Percentiles rank a stretch among this genome's conserved stretches.
Conservation (phyloP, 2,888 invertebrate species). For the Dione vanillae region DNA sequence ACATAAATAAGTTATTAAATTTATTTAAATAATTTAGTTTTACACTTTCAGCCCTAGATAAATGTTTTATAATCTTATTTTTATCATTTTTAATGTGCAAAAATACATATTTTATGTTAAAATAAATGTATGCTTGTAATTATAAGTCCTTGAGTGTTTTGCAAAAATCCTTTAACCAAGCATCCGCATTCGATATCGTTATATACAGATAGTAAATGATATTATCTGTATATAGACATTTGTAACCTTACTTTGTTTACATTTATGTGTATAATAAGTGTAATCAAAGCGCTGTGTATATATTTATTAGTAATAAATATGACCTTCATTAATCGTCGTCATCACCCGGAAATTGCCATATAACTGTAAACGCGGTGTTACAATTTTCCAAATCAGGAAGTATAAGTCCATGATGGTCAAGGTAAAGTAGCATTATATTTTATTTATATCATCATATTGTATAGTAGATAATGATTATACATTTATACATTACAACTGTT, state of each 20-base stretch:
- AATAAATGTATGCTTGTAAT: background rate
- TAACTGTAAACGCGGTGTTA: slow-evolving; percentile 73
- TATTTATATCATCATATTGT: slow-evolving; percentile 25
- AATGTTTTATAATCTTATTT: no score
- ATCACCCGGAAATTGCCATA: slow-evolving; percentile 76
- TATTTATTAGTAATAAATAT: slow-evolving; percentile 58
- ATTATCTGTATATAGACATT: slow-evolving; percentile 32
- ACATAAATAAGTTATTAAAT: no score
- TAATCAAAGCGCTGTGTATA: slow-evolving; percentile 56
- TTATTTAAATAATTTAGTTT: no score
- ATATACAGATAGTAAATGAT: no score
- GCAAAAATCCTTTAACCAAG: slow-evolving; percentile 31
- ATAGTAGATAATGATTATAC: background rate
- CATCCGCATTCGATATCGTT: slow-evolving; percentile 35
- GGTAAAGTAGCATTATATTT: slow-evolving; percentile 69
- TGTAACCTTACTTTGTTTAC: slow-evolving; percentile 40
- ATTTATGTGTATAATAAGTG: slow-evolving; percentile 40
- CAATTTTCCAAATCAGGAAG: slow-evolving; percentile 82
- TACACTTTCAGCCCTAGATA: no score
- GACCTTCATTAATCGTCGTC: slow-evolving; percentile 73
- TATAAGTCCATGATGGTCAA: slow-evolving; percentile 68
- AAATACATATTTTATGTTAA: background rate
- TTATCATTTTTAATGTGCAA: no score
- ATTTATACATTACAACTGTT: background rate
- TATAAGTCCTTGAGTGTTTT: slow-evolving; percentile 26